Percentiles rank a stretch among this genome's conserved stretches.
These are phyloP conservation scores for Embiotoca jacksoni DNA, from an alignment of 2,113 vertebrate species.

Conservation along the genomic window DNA sequence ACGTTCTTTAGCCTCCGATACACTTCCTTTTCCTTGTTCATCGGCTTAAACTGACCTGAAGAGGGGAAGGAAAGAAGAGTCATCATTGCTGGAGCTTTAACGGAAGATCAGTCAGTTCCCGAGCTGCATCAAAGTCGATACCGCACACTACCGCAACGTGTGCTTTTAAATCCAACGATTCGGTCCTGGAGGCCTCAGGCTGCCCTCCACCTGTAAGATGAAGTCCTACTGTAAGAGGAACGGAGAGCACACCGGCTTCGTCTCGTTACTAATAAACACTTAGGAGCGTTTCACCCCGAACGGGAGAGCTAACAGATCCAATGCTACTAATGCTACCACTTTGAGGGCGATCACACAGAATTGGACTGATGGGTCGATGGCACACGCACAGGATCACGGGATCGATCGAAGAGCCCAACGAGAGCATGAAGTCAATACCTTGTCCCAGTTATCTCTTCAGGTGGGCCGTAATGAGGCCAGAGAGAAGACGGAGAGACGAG, in stretches of 20 bases:
- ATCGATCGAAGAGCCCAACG: constrained; percentile 66
- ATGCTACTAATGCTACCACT: constrained; percentile 69
- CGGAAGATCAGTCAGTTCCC: neutral
- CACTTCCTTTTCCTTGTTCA: constrained; percentile 62
- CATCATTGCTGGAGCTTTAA: neutral
- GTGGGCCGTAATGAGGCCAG: constrained; percentile 70
- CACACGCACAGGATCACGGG: constrained; percentile 41
- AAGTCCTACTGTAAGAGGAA: constrained; percentile 11
- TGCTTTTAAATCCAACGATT: constrained; percentile 26
- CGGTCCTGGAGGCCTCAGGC: neutral
- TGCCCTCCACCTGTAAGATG: neutral
- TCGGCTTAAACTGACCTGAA: neutral
- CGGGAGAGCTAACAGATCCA: constrained; percentile 58
- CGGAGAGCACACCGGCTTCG: neutral
- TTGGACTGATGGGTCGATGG: constrained; percentile 69
- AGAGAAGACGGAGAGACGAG: constrained; percentile 54
- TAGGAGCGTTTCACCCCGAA: constrained; percentile 38
- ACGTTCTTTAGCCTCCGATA: constrained; percentile 91
- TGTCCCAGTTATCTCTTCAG: constrained; percentile 75
- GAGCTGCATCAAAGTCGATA: neutral
- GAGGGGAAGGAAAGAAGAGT: neutral
- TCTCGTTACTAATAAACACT: constrained; percentile 43
- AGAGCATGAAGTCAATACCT: constrained; percentile 74
- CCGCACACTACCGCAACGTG: neutral
- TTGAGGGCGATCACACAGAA: constrained; percentile 42